Conservation (phyloP, 2,797 vertebrate species). For the Helarctos malayanus region DNA sequence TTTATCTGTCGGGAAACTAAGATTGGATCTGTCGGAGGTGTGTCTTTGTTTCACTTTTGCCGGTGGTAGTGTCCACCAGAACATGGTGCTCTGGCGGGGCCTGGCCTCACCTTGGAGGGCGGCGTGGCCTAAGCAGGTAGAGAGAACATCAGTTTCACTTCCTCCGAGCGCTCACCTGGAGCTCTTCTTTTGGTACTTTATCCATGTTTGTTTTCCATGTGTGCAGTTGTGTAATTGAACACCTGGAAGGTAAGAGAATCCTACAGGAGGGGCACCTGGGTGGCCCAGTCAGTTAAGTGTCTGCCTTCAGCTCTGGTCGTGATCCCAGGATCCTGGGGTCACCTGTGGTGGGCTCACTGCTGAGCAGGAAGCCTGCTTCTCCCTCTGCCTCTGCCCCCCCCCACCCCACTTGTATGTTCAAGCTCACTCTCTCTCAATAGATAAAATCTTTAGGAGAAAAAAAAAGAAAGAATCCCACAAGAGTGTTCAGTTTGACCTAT, state of each 20-base stretch:
- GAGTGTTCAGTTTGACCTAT: background rate
- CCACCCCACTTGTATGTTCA: background rate
- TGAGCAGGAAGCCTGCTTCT: background rate
- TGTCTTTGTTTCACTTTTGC: background rate
- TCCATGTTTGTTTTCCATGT: background rate
- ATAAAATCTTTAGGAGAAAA: background rate
- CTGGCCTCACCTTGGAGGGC: slow-evolving; percentile 86
- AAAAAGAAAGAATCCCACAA: background rate
- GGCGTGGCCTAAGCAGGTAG: slow-evolving; percentile 88
- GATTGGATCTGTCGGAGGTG: slow-evolving; percentile 86
- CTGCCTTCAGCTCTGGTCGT: background rate
- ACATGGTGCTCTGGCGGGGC: rapidly evolving
- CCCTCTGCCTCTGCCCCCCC: background rate
- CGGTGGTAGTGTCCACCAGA: background rate
- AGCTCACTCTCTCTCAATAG: background rate
- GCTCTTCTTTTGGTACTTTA: background rate
- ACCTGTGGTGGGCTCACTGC: background rate
- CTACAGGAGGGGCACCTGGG: background rate
- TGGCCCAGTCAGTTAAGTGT: background rate
- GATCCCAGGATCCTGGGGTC: background rate
- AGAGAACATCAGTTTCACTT: background rate
- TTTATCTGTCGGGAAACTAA: slow-evolving; percentile 88
- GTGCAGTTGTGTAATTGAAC: background rate
- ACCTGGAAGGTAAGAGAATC: background rate
- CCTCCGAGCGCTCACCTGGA: background rate